These are phyloP conservation scores for Phyllotreta cruciferae DNA, from an alignment of 2,888 invertebrate genomes.

Conservation along the genomic window DNA sequence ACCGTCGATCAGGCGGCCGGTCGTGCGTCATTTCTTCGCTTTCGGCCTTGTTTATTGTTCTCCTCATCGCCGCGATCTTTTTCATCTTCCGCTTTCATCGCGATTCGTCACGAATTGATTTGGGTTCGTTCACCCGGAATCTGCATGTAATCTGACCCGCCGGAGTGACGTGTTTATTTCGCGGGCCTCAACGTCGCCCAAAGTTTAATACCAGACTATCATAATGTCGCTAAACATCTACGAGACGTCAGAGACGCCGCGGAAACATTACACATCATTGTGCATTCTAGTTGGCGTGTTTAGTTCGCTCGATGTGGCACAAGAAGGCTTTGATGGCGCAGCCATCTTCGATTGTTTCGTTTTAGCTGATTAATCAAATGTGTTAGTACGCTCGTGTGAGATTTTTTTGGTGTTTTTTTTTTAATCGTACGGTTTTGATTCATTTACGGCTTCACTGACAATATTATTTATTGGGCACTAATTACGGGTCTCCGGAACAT, in stretches of 20 bases:
- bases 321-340: constrained; percentile 53
- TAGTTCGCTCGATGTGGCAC: constrained; percentile 53
- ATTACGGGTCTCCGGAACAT: constrained; percentile 51
- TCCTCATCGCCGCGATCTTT: constrained; percentile 30
- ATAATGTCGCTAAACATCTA: constrained; percentile 20
- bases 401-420: constrained; percentile 24
- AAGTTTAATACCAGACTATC: constrained; percentile 32
- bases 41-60: constrained; percentile 57
- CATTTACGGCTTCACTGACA: constrained; percentile 49
- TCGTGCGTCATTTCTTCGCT: constrained; percentile 57
- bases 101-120: too few species aligned
- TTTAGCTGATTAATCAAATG: too few species aligned
- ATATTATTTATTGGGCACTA: constrained; percentile 53
- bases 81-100: too few species aligned
- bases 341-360: too few species aligned
- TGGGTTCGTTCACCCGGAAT: constrained; percentile 14
- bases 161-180: constrained; percentile 28
- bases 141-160: constrained; percentile 26
- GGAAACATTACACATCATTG: constrained; percentile 45
- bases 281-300: constrained; percentile 44
- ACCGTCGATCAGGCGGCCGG: constrained; percentile 54
- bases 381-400: constrained; percentile 33
- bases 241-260: constrained; percentile 36
- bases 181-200: constrained; percentile 22
- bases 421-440: constrained; percentile 43